Evolutionary conservation across 2,888 invertebrate genomes (phyloP), one percentile per base, ranked within the genome.

Genomic region (Cylloceria caligata): DNA sequence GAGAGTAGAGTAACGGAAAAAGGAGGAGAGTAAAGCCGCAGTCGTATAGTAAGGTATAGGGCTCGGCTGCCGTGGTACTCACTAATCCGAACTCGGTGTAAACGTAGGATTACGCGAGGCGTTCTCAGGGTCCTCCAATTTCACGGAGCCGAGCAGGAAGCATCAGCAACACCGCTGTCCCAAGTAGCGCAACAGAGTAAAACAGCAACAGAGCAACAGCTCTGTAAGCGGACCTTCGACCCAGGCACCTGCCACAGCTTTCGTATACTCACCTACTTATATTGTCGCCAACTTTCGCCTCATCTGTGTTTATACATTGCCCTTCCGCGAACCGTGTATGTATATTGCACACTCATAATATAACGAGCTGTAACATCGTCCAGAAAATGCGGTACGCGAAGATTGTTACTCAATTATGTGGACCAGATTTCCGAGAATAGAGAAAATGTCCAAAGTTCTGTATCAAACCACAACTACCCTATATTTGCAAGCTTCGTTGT

Each of bases 41-140:
- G 76, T 11, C 57, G 72, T 64, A 72, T 49, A 60, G 75, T 65
- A 39, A 30, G 69, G 47, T 64, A 19, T 34, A 45, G 42, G 39
- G 36, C 47, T 73, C 47, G 30, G 30, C 73, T 34, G 13, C 16
- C 68, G 47, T 42, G 68, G 67, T 68, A 21, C 55, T 78, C 68
- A 74, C 86, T 87, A 87, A 86, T 87, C 85, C 85, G 83, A 83
- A 80, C 82, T 84, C 68, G 75, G 84, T 82, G 78, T 84, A 84
- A 85, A 86, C 83, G 83, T 74, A 24, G 83, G 85, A 86, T 86
- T 84, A 87, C 76, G 72, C 69, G 83, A 73, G 62, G 55, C 34
- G 62, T 36, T 30, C 52, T 60, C 57, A 71, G 75, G 74, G 80
- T 80, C 72, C 60, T 80, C 79, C 81, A 80, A 84, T 85, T 84